Evolutionary conservation across 2,113 vertebrate genomes (phyloP).

Genomic region (Jacana jacana): DNA sequence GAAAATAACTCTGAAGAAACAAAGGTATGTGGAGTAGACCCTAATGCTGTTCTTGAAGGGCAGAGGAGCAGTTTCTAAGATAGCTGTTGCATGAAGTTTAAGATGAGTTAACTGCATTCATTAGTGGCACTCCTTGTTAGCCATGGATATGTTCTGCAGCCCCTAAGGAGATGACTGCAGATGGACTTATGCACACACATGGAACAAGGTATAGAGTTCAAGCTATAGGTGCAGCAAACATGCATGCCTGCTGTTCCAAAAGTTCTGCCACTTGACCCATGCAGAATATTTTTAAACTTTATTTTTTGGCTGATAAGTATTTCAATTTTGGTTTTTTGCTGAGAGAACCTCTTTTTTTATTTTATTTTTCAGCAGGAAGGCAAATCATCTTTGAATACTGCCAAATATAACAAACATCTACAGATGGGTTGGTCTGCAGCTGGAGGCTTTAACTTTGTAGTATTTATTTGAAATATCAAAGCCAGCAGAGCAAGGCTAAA

Average conservation of each 20-base stretch:
- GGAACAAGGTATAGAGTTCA: neutral
- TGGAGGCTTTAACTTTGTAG: slow-evolving; percentile 83
- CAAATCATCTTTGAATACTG: slow-evolving; percentile 79
- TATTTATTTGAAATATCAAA: slow-evolving; percentile 82
- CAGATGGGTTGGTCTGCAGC: slow-evolving; percentile 84
- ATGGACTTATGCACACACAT: neutral
- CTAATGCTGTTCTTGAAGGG: neutral
- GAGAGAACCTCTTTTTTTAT: slow-evolving; percentile 65
- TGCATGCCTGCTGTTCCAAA: slow-evolving; percentile 30
- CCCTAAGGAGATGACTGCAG: neutral
- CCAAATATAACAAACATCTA: slow-evolving; percentile 84
- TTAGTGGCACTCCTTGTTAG: neutral
- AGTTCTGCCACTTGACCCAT: slow-evolving; percentile 47
- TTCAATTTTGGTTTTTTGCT: slow-evolving; percentile 72
- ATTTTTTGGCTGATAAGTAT: slow-evolving; percentile 63
- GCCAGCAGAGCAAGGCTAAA: slow-evolving; percentile 80
- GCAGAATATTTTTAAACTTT: slow-evolving; percentile 52
- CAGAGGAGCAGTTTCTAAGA: neutral
- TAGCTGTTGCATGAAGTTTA: neutral
- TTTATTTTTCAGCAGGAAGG: slow-evolving; percentile 71
- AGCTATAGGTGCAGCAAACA: neutral
- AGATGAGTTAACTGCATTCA: neutral
- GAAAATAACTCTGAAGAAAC: neutral
- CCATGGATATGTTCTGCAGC: neutral
- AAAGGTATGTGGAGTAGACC: neutral